Evolutionary conservation across 2,113 vertebrate species (phyloP).

Genomic region (Drymodes brunneopygia): DNA sequence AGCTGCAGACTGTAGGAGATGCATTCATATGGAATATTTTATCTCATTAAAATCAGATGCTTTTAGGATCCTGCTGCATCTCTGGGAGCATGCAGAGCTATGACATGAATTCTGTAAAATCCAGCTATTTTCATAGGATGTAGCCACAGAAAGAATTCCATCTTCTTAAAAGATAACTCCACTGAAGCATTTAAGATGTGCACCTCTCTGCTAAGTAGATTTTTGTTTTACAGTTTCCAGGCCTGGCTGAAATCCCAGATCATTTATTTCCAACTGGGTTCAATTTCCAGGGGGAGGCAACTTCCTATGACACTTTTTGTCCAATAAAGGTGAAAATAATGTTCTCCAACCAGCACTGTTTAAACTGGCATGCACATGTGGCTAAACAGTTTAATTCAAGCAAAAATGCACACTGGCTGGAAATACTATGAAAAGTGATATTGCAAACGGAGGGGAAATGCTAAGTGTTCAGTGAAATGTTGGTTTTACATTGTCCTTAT

Average conservation of each 20-base stretch:
- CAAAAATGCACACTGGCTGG: conserved; percentile 6
- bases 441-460: background rate
- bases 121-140: background rate
- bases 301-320: background rate
- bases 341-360: conserved; percentile 29
- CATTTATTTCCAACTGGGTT: conserved; percentile 3
- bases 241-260: background rate
- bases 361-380: conserved; percentile 19
- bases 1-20: background rate
- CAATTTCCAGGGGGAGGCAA: conserved; percentile 1
- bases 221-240: background rate
- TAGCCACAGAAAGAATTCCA: background rate
- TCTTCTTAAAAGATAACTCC: background rate
- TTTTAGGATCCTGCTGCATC: background rate
- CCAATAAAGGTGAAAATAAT: conserved; percentile 40
- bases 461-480: background rate
- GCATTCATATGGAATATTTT: background rate
- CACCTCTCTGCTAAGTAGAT: background rate
- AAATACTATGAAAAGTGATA: conserved; percentile 32
- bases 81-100: background rate
- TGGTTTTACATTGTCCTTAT: background rate
- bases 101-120: background rate
- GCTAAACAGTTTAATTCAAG: conserved; percentile 25
- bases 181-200: background rate
- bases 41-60: background rate